These are phyloP conservation scores for Pyxicephalus adspersus DNA, from an alignment of 2,113 vertebrate species.

Conservation along the genomic window DNA sequence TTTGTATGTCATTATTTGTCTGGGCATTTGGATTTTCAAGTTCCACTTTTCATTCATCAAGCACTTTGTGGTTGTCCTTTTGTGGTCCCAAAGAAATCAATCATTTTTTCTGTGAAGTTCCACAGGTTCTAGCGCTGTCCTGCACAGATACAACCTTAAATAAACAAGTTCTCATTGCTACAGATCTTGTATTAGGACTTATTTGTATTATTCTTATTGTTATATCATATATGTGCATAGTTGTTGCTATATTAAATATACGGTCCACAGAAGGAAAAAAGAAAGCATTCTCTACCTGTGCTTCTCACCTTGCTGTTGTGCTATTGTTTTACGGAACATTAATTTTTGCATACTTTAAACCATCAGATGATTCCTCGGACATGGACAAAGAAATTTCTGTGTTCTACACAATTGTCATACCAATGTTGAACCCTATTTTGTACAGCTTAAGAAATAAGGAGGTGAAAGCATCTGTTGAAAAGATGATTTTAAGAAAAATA, in stretches of 20 bases:
- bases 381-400: constrained; percentile 61
- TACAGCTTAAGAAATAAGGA: constrained; percentile 64
- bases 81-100: constrained; percentile 56
- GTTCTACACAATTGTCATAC: constrained; percentile 60
- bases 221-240: constrained; percentile 49
- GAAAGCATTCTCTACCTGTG: constrained; percentile 60
- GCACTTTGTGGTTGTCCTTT: constrained; percentile 44
- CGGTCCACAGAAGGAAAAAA: constrained; percentile 51
- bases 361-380: constrained; percentile 55
- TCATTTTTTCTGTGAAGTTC: constrained; percentile 65
- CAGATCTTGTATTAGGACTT: constrained; percentile 26
- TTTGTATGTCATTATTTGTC: constrained; percentile 46
- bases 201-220: constrained; percentile 53
- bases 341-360: constrained; percentile 60
- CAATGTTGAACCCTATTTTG: constrained; percentile 63
- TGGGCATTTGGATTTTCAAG: constrained; percentile 56
- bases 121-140: constrained; percentile 60
- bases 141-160: constrained; percentile 58
- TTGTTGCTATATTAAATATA: constrained; percentile 45
- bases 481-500: constrained; percentile 20
- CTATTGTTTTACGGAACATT: constrained; percentile 62
- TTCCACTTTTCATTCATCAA: constrained; percentile 35
- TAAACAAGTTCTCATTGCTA: constrained; percentile 49
- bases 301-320: constrained; percentile 56
- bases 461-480: constrained; percentile 58